Conservation (phyloP, 2,113 vertebrate species). For the Pomatorhinus ruficollis region DNA sequence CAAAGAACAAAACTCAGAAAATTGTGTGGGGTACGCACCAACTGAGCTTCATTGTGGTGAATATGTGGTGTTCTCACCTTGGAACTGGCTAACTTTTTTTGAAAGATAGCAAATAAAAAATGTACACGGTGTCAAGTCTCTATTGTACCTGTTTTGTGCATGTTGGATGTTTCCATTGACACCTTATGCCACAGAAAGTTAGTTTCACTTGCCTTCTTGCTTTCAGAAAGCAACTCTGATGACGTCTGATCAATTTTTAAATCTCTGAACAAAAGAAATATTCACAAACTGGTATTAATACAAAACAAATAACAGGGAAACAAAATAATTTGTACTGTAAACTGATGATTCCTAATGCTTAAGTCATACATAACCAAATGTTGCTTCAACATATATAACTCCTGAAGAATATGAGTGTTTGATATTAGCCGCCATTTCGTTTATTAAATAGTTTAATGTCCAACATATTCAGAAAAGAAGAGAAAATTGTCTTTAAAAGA, state of each 20-base stretch:
- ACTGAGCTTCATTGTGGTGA: not conserved
- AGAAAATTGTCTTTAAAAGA: not conserved
- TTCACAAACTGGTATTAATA: not conserved
- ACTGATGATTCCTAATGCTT: not conserved
- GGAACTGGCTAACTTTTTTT: not conserved
- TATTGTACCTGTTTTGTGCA: not conserved
- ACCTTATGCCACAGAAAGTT: not conserved
- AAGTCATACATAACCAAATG: not conserved
- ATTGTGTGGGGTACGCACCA: not conserved
- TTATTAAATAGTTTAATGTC: not conserved
- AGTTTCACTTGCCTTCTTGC: not conserved
- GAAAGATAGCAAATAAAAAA: not conserved
- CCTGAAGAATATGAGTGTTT: not conserved
- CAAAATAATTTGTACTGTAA: not conserved
- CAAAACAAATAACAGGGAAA: not conserved
- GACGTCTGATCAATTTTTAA: not conserved
- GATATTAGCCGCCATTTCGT: not conserved
- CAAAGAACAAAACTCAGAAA: not conserved
- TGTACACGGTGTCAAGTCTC: not conserved
- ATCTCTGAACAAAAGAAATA: not conserved
- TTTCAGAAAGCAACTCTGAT: not conserved
- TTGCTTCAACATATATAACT: not conserved
- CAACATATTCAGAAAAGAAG: not conserved
- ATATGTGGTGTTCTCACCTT: not conserved
- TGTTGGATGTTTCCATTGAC: not conserved